These are phyloP conservation scores for Bolborhynchus lineola DNA, from an alignment of 2,113 vertebrate species.

Conservation along the genomic window DNA sequence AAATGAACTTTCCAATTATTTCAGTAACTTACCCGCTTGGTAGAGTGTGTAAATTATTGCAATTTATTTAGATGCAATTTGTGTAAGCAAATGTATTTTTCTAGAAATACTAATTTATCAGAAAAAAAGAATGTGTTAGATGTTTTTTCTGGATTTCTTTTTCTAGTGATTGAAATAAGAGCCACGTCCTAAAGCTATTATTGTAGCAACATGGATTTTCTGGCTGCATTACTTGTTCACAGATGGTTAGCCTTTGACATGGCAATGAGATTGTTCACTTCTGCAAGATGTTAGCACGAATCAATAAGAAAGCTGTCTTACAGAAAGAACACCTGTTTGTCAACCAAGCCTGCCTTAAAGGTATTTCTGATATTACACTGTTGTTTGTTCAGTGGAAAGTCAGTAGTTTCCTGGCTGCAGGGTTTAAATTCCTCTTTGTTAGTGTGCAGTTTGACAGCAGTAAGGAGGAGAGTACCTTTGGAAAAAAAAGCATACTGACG, in stretches of 20 bases:
- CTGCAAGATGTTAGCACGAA: conserved; percentile 55
- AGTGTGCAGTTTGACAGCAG: neutral
- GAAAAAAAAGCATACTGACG: neutral
- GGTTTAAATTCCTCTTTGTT: neutral
- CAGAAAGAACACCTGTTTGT: conserved; percentile 58
- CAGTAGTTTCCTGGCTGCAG: neutral
- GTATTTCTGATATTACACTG: conserved; percentile 43
- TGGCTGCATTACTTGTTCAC: conserved; percentile 61
- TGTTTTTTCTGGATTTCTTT: neutral
- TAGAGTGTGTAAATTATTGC: neutral
- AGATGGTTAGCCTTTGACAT: conserved; percentile 68
- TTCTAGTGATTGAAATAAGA: conserved; percentile 28
- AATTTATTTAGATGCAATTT: neutral
- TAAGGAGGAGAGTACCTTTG: neutral
- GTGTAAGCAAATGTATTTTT: neutral
- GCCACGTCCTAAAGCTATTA: conserved; percentile 28
- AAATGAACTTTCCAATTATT: conserved; percentile 8
- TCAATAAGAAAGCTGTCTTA: conserved; percentile 66
- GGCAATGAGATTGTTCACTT: conserved; percentile 61
- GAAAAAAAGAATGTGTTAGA: neutral
- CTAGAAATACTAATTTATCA: neutral
- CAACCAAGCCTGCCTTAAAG: conserved; percentile 40
- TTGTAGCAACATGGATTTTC: conserved; percentile 53
- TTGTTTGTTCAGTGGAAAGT: conserved; percentile 6
- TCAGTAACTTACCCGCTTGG: neutral